Evolutionary conservation across 2,113 vertebrate species (phyloP).

Genomic region (Erythrocercus mccallii): DNA sequence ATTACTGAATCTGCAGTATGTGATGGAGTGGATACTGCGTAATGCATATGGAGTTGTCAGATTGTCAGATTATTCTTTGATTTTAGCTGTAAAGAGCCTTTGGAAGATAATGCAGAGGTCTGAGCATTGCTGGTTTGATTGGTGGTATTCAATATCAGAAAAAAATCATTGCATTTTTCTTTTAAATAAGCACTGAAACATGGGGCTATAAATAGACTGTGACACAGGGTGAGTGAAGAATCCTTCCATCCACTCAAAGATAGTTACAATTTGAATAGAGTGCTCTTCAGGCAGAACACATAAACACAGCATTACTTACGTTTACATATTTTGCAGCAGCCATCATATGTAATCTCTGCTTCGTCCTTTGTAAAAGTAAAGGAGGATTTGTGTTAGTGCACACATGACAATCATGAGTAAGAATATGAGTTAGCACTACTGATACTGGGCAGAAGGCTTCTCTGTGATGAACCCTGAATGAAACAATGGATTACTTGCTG

Average conservation of each 20-base stretch:
- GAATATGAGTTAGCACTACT: not conserved
- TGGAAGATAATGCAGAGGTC: not conserved
- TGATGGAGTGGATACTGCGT: not conserved
- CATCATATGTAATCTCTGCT: conserved; percentile 13
- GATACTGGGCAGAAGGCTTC: not conserved
- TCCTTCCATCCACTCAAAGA: not conserved
- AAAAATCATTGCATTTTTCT: not conserved
- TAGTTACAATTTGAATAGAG: not conserved
- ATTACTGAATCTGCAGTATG: not conserved
- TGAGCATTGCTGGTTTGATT: not conserved
- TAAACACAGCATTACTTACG: conserved; percentile 29
- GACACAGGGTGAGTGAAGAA: not conserved
- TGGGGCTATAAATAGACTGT: not conserved
- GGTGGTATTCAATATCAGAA: not conserved
- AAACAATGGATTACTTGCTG: not conserved
- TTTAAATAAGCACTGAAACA: not conserved
- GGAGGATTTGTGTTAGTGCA: not conserved
- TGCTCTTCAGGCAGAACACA: not conserved
- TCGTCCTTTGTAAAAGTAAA: conserved; percentile 18
- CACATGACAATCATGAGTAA: not conserved
- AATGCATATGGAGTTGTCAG: not conserved
- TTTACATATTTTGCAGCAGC: conserved; percentile 61
- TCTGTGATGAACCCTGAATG: not conserved
- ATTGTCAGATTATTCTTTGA: not conserved
- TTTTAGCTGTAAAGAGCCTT: not conserved